These are phyloP conservation scores for Eublepharis macularius DNA, from an alignment of 2,113 vertebrate species.

Conservation along the genomic window DNA sequence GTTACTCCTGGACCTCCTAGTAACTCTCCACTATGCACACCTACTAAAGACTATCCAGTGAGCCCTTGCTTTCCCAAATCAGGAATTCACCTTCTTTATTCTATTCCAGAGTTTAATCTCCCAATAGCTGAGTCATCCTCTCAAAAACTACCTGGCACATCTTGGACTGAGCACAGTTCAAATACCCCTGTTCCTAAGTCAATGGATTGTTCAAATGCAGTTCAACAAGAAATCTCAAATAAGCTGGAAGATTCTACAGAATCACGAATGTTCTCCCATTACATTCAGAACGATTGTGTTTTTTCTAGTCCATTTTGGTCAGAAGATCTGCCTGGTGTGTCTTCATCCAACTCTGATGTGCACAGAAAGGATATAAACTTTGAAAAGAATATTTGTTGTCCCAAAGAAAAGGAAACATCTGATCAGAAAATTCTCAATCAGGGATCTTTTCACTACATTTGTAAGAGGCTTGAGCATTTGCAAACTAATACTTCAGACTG, in stretches of 20 bases:
- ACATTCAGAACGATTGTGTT: slow-evolving; percentile 79
- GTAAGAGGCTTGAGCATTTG: slow-evolving; percentile 87
- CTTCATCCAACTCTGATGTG: slow-evolving; percentile 70
- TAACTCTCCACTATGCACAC: slow-evolving; percentile 89
- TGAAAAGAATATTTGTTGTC: slow-evolving; percentile 12
- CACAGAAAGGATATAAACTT: slow-evolving; percentile 53
- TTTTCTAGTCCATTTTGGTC: slow-evolving; percentile 92
- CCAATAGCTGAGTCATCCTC: slow-evolving; percentile 56
- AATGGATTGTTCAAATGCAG: slow-evolving; percentile 24
- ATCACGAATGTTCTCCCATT: slow-evolving; percentile 70
- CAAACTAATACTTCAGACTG: slow-evolving; percentile 63
- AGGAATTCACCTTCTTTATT: slow-evolving; percentile 73
- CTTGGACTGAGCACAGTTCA: slow-evolving; percentile 10
- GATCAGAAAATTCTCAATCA: slow-evolving; percentile 87
- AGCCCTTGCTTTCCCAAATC: slow-evolving; percentile 71
- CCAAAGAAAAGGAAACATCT: slow-evolving; percentile 72
- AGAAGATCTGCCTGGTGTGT: slow-evolving; percentile 69
- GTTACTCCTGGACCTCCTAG: slow-evolving; percentile 85
- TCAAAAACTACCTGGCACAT: slow-evolving; percentile 23
- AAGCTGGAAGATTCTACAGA: slow-evolving; percentile 14
- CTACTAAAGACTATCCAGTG: slow-evolving; percentile 81
- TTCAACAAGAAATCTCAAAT: slow-evolving; percentile 23
- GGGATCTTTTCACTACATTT: slow-evolving; percentile 86
- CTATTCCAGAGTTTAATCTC: slow-evolving; percentile 69
- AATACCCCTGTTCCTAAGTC: slow-evolving; percentile 17